Conservation (phyloP, 1,140 invertebrate genomes). For the Diabrotica virgifera region DNA sequence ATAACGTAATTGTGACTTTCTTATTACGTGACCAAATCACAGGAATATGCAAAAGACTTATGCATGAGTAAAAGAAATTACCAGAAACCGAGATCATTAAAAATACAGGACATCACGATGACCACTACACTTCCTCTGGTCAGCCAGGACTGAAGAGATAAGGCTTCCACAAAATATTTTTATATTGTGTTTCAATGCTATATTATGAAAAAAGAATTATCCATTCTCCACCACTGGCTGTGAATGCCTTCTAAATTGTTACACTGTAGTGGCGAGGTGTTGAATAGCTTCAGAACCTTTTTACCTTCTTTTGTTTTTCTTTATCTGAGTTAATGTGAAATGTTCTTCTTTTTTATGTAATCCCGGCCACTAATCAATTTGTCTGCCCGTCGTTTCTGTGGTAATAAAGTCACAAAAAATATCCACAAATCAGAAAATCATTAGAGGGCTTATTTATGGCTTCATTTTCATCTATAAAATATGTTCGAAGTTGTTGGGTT, state of each 20-base stretch:
- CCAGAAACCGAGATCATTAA: too few relatives aligned
- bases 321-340: neutral
- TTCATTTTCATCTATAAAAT: neutral
- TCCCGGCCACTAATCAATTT: slow-evolving; percentile 8
- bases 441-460: neutral
- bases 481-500: neutral
- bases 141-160: too few relatives aligned
- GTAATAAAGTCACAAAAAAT: neutral
- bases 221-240: neutral
- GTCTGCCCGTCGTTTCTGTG: neutral
- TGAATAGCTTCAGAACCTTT: neutral
- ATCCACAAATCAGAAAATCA: slow-evolving; percentile 4
- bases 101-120: too few relatives aligned
- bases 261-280: neutral
- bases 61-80: too few relatives aligned
- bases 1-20: too few relatives aligned
- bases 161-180: too few relatives aligned
- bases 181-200: too few relatives aligned
- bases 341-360: slow-evolving; percentile 2
- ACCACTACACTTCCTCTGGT: too few relatives aligned
- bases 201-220: neutral
- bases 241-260: neutral
- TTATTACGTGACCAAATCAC: too few relatives aligned
- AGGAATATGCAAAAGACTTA: too few relatives aligned
- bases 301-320: too few relatives aligned